Base-by-base conservation (phyloP, 1,140 invertebrate genomes). In the Bicyclus anynana region DNA sequence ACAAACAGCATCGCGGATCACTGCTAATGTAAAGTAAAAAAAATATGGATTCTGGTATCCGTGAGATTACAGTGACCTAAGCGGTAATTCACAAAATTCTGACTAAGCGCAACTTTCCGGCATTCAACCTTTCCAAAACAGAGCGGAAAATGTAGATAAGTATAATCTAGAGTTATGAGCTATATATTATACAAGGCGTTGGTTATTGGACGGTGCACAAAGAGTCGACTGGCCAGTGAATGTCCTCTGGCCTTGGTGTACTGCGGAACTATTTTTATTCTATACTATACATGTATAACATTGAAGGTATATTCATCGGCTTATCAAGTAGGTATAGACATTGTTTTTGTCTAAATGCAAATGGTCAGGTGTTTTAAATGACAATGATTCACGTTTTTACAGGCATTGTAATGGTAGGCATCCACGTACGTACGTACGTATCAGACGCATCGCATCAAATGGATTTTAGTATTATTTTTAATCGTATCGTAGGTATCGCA, bases 191-290 rank as follows among this genome's bases (percentile, higher is more conserved):
- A 17, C 1, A 60, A 53, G 58, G 58, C 58, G 58, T 60, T 53
- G 57, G 40, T 38, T 56, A 38, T 49, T 13, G 20, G 21, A 18
- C n/a, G 38, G 12, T 18, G 40, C 23, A 62, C 59, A 57, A 62
- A 62, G 53, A 56, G 23, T 14, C 23, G 21, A n/a, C 13, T 38
- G 18, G 16, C 12, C 47, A 58, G 59, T 52, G 59, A 62, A 62
- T 62, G 59, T 62, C 21, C 21, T 38, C 35, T 51, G 23, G 27
- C 59, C 59, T 61, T 61, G 59, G 20, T 17, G 5, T 9, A 20
- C 48, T 14, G 26, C 57, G 57, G 51, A 59, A 59, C 33, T 53
- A 51, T 58, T 58, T 58, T 54, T 51, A 29, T 29, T 44, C 16
- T 42, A 12, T 14, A 16, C 14, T 16, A 27, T 18, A 18, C 3